A percentile compares a stretch with the other conserved stretches of the same genome.
phyloP scores from a whole-genome alignment of 2,113 vertebrate genomes.

The Cyanistes caeruleus region DNA sequence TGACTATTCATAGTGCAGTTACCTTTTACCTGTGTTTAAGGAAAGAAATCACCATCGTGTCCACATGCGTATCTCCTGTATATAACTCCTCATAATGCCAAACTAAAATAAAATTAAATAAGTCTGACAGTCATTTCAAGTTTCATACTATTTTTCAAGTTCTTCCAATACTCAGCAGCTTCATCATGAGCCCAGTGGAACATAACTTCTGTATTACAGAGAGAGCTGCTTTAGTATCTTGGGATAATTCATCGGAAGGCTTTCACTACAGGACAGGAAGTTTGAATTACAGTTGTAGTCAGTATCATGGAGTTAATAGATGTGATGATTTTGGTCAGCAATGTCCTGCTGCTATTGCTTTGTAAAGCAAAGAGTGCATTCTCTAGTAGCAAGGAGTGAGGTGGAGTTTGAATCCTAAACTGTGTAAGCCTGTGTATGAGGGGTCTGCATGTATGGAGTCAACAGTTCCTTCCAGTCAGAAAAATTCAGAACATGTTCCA shows the following conservation, averaged over 20 bases:
- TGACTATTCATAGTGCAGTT: background rate
- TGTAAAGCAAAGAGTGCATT: background rate
- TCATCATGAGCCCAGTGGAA: background rate
- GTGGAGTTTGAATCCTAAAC: background rate
- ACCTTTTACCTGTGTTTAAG: background rate
- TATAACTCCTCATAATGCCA: background rate
- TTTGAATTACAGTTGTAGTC: background rate
- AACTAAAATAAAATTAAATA: background rate
- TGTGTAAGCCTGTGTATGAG: accelerated
- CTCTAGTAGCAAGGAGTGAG: background rate
- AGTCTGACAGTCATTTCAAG: background rate
- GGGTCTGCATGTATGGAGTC: background rate
- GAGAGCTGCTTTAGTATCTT: background rate
- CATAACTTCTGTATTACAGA: background rate
- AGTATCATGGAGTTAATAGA: background rate
- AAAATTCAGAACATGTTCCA: background rate
- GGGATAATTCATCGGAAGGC: background rate
- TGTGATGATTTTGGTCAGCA: background rate
- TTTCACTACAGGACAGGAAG: background rate
- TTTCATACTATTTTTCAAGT: background rate
- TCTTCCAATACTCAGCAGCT: background rate
- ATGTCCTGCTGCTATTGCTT: background rate
- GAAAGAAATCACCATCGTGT: background rate
- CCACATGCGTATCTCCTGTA: background rate
- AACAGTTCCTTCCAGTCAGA: background rate